Conservation (phyloP, 2,888 invertebrate genomes). For the Tuberolachnus salignus region DNA sequence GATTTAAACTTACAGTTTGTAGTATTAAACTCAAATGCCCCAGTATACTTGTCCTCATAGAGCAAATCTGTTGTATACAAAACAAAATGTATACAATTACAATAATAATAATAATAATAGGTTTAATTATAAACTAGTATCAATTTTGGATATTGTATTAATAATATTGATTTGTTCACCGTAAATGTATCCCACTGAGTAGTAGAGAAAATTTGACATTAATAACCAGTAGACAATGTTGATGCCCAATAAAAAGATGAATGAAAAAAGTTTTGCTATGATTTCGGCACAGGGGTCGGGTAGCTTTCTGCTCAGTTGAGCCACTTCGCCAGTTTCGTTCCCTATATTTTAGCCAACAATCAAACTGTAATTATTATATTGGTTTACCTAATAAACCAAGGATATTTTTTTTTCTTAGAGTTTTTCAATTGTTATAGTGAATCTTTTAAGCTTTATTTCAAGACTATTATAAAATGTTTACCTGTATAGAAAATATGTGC, state of each 20-base stretch:
- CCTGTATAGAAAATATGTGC: too few relatives aligned
- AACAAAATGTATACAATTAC: too few relatives aligned
- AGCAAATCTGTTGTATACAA: constrained; percentile 42
- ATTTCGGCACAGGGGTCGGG: constrained; percentile 75
- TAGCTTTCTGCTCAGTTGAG: constrained; percentile 76
- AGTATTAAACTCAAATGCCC: constrained; percentile 29
- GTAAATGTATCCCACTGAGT: constrained; percentile 78
- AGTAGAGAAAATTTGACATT: constrained; percentile 89
- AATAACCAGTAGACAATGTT: constrained; percentile 91
- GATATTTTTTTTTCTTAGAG: too few relatives aligned
- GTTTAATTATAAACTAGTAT: neutral
- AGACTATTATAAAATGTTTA: too few relatives aligned
- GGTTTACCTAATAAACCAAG: too few relatives aligned
- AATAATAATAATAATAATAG: neutral
- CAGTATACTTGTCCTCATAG: constrained; percentile 25
- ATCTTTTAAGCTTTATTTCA: too few relatives aligned
- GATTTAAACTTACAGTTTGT: constrained; percentile 52
- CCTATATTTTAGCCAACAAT: neutral
- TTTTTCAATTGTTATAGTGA: too few relatives aligned
- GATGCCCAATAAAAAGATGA: constrained; percentile 82
- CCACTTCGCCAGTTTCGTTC: constrained; percentile 71
- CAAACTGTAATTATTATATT: too few relatives aligned
- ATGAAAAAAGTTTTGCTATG: constrained; percentile 75
- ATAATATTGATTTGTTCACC: constrained; percentile 64
- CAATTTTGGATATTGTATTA: neutral